A percentile compares a stretch with the other conserved stretches of the same genome.
phyloP scores from a whole-genome alignment of 2,888 invertebrate species.

The Chrysodeixis includens region DNA sequence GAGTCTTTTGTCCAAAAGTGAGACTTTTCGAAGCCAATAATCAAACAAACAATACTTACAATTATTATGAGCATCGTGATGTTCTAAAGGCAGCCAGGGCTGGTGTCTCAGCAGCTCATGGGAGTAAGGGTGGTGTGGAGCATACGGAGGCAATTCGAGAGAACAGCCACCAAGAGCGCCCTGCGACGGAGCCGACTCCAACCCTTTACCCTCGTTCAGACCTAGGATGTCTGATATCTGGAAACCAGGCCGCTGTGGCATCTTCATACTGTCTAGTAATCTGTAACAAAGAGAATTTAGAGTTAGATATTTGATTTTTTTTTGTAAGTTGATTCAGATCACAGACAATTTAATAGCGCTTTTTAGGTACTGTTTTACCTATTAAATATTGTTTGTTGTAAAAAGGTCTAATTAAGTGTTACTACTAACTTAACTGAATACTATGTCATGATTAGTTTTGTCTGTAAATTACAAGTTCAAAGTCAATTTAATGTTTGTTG shows the following conservation, averaged over 20 bases:
- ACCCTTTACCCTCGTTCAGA: slow-evolving; percentile 91
- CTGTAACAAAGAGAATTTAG: slow-evolving; percentile 81
- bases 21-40: no score
- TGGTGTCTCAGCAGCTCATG: slow-evolving; percentile 83
- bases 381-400: no score
- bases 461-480: no score
- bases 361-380: no score
- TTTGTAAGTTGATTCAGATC: no score
- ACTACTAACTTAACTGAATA: no score
- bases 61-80: slow-evolving; percentile 74
- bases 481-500: no score
- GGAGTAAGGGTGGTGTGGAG: slow-evolving; percentile 79
- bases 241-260: slow-evolving; percentile 95
- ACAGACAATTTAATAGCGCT: no score
- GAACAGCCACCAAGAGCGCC: slow-evolving; percentile 71
- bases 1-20: no score
- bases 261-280: slow-evolving; percentile 94
- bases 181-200: slow-evolving; percentile 78
- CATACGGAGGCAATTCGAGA: slow-evolving; percentile 80
- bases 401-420: no score
- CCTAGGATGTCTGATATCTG: slow-evolving; percentile 98
- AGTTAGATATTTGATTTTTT: slow-evolving; percentile 20
- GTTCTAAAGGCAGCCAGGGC: slow-evolving; percentile 83
- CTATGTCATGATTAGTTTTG: no score
- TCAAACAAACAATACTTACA: slow-evolving; percentile 39